Base-by-base conservation (phyloP, 2,888 invertebrate species). In the Melitaea athalia region DNA sequence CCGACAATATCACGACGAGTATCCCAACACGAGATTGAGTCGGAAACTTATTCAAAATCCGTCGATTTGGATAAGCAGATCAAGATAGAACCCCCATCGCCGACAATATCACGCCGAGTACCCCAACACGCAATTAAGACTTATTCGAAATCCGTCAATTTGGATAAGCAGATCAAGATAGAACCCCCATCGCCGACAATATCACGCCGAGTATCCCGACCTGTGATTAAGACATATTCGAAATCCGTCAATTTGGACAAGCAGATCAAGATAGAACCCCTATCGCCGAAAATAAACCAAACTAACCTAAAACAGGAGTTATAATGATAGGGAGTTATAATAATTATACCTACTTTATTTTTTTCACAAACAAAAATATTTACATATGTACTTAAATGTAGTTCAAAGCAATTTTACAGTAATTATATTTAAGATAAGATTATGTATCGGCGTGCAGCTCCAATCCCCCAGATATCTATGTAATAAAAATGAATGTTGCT, bases 11-110 rank as follows among this genome's bases (percentile, higher is more conserved):
- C 24, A 24, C 1, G 3, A 3, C 24, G 24, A 24, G 24, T 24
- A 24, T 24, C 24, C 0, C 52, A 71, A n/a, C 77, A 76, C 38
- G n/a, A 64, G 0, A 42, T 24, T 3, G 24, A 24, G 24, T 24
- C 24, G 1, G 3, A 24, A 24, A 24, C 24, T 24, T 2, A 24
- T 24, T 24, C 24, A 3, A 24, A 2, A 24, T 5, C 15, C 3
- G 5, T n/a, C 1, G 11, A 31, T 8, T 10, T n/a, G 0, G 10
- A 31, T 1, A 49, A 12, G 5, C 15, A 31, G 24, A 6, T 42
- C 4, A 50, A 17, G 14, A 6, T 49, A 6, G 57, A 57, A 55
- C 31, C 59, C 3, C 7, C 24, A 7, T 24, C 50, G 15, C 11
- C 15, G 15, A 49, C 1, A 24, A 24, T 24, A 24, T 24, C 24